Evolutionary conservation across 2,888 invertebrate species (phyloP).

Genomic region (Erebia palarica): DNA sequence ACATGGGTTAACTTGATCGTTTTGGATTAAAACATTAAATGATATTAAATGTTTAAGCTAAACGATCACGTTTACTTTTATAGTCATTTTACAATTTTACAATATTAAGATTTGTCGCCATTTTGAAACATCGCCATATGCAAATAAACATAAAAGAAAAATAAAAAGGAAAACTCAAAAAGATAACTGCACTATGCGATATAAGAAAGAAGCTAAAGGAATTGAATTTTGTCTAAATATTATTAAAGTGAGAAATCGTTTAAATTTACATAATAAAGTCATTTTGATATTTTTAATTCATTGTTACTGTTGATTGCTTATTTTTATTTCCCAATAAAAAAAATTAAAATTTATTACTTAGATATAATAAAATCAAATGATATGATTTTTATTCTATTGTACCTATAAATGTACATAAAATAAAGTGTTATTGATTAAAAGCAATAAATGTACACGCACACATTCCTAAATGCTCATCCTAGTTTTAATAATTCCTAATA

Average conservation of each 20-base stretch:
- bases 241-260: slow-evolving; percentile 7
- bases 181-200: neutral
- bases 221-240: slow-evolving; percentile 20
- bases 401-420: neutral
- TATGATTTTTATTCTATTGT: neutral
- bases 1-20: no score
- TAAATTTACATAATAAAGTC: neutral
- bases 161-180: no score
- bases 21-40: no score
- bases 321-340: neutral
- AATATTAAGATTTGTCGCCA: no score
- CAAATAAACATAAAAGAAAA: no score
- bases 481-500: slow-evolving; percentile 36
- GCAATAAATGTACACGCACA: slow-evolving; percentile 26
- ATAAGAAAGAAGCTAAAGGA: slow-evolving; percentile 8
- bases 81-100: no score
- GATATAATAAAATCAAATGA: neutral
- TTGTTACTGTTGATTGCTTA: slow-evolving; percentile 3
- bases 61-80: no score
- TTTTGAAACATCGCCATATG: no score
- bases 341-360: neutral
- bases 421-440: slow-evolving; percentile 8
- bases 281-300: slow-evolving; percentile 12
- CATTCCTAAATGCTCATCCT: slow-evolving; percentile 40
- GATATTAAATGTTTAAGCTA: no score